phyloP scores from a whole-genome alignment of 2,113 vertebrate genomes.

The Lamprologus speciosus region DNA sequence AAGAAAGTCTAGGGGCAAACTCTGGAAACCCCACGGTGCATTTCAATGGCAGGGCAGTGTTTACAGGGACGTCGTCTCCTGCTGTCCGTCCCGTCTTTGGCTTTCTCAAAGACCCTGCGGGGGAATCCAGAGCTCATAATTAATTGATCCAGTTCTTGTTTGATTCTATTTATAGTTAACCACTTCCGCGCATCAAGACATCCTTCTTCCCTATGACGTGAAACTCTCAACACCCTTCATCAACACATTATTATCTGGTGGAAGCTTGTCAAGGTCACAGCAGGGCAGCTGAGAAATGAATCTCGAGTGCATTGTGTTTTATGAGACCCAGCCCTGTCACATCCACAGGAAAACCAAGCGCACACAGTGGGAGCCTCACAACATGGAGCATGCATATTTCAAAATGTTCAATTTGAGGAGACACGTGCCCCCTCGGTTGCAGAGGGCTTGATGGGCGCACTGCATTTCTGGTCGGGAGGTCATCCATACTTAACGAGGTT shows the following conservation, averaged over 20 bases:
- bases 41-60: neutral
- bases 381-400: slow-evolving; percentile 48
- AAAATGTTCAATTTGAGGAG: slow-evolving; percentile 32
- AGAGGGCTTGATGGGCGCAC: neutral
- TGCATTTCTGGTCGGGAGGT: neutral
- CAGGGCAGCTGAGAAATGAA: neutral
- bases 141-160: slow-evolving; percentile 36
- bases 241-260: neutral
- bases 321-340: neutral
- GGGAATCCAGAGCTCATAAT: slow-evolving; percentile 41
- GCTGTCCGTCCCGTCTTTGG: neutral
- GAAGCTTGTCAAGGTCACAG: neutral
- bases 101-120: slow-evolving; percentile 13
- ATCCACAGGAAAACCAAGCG: neutral
- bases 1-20: neutral
- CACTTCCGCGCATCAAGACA: neutral
- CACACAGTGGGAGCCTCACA: neutral
- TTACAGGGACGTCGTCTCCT: neutral
- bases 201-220: neutral
- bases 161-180: slow-evolving; percentile 46
- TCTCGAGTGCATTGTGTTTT: neutral
- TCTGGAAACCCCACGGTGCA: neutral
- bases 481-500: slow-evolving; percentile 24
- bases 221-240: neutral
- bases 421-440: neutral